Evolutionary conservation across 1,140 invertebrate genomes (phyloP).

Genomic region (Zaprionus ghesquierei): DNA sequence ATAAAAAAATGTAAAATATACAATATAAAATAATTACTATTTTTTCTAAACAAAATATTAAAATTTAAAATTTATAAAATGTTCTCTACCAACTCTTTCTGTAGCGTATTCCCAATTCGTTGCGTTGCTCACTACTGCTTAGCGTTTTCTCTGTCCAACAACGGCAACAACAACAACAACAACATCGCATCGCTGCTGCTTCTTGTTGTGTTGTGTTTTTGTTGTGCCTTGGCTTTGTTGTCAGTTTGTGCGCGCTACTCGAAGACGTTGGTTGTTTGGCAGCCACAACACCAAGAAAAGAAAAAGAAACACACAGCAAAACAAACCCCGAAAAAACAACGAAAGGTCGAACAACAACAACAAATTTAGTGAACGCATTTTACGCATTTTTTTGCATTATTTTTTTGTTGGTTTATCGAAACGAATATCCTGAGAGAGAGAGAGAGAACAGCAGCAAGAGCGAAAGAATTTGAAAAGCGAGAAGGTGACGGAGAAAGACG

Average conservation of each 20-base stretch:
- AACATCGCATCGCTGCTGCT: slow-evolving; percentile 19
- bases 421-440: not conserved
- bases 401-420: not conserved
- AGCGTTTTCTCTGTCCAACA: slow-evolving; percentile 3
- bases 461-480: not conserved
- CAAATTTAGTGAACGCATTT: slow-evolving; percentile 7
- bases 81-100: not conserved
- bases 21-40: no score
- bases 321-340: not conserved
- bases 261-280: slow-evolving; percentile 66
- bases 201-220: slow-evolving; percentile 54
- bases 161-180: not conserved
- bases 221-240: slow-evolving; percentile 25
- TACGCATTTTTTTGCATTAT: slow-evolving; percentile 6
- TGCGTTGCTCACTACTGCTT: not conserved
- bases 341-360: not conserved
- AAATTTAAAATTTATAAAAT: not conserved
- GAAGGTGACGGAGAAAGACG: not conserved
- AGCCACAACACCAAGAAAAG: not conserved
- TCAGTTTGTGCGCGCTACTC: slow-evolving; percentile 66
- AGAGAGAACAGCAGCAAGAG: not conserved
- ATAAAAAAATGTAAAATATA: not conserved
- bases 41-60: not conserved
- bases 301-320: not conserved
- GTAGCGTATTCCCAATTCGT: not conserved